Percentiles rank a stretch among this genome's conserved stretches.
Conservation (phyloP, 2,797 vertebrate genomes). For the Bradypus variegatus region DNA sequence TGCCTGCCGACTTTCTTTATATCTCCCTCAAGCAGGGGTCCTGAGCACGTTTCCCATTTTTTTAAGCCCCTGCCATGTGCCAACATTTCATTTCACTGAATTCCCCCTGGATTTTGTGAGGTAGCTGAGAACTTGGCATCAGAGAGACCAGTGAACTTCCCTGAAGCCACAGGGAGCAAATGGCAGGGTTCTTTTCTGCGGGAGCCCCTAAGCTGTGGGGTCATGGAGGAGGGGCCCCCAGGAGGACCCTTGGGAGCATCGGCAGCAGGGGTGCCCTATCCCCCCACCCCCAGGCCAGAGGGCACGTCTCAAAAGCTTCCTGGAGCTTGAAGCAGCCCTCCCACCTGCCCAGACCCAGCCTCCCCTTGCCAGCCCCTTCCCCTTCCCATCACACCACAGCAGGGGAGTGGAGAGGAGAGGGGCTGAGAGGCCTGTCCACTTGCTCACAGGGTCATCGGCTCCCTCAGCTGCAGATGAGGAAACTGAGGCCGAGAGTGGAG, state of each 20-base stretch:
- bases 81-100: not conserved
- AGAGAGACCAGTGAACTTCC: not conserved
- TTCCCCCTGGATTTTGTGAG: not conserved
- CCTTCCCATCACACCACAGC: not conserved
- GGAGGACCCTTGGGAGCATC: not conserved
- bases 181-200: not conserved
- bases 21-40: not conserved
- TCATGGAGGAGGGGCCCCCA: not conserved
- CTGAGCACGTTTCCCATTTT: not conserved
- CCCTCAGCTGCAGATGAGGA: not conserved
- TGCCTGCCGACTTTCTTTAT: not conserved
- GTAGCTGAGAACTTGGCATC: not conserved
- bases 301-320: not conserved
- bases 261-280: not conserved
- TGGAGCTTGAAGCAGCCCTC: not conserved
- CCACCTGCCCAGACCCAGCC: not conserved
- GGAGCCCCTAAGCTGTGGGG: not conserved
- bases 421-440: not conserved
- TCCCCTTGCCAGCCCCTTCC: not conserved
- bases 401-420: not conserved
- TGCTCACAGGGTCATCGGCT: not conserved
- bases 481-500: not conserved
- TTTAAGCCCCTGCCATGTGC: not conserved
- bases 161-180: not conserved
- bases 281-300: not conserved